Evolutionary conservation across 2,888 invertebrate species (phyloP), one percentile per base, ranked within the genome.

Genomic region (Sarcophaga variegata): DNA sequence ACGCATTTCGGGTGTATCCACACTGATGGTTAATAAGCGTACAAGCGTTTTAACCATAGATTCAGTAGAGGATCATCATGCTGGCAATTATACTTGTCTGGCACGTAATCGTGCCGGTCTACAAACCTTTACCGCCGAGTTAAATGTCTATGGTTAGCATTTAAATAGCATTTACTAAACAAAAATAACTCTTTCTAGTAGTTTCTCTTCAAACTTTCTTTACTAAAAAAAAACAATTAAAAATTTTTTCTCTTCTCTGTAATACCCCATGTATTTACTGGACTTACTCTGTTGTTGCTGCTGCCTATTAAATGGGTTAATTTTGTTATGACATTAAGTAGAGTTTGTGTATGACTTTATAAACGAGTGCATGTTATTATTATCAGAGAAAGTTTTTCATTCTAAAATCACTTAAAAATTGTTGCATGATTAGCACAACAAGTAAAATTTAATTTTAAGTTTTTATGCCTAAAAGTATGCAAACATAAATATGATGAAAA

Each of bases 71-170:
- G 95, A 95, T 94, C 94, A 94, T 86, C 96, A 97, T 93, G 95
- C 96, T 89, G 97, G 97, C 85, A 95, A 95, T 91, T 97, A 96
- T 92, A 96, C 96, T 81, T 97, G 97, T 92, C 94, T 95, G 79
- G 97, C 96, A 64, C 94, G 95, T 90, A 97, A 97, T 94, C 93
- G 94, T 89, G 97, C 96, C 88, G 97, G 97, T 89, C 94, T 94
- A 88, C 95, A 95, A 91, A 95, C 95, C 92, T 96, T 95, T 93
- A 95, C 96, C 77, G 95, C 96, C 89, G 94, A 95, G 90, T 94
- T 97, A 91, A 95, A 95, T 94, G 96, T 97, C 90, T 96, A 96
- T 94, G 97, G 97, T 97, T 92, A 92, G 93, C 17, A 2, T 20
- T 60, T 12, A 10, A 37, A 2, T 37, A 37, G 10, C 37, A 10